Base-by-base conservation (phyloP, 2,113 vertebrate genomes). In the Calonectris borealis region DNA sequence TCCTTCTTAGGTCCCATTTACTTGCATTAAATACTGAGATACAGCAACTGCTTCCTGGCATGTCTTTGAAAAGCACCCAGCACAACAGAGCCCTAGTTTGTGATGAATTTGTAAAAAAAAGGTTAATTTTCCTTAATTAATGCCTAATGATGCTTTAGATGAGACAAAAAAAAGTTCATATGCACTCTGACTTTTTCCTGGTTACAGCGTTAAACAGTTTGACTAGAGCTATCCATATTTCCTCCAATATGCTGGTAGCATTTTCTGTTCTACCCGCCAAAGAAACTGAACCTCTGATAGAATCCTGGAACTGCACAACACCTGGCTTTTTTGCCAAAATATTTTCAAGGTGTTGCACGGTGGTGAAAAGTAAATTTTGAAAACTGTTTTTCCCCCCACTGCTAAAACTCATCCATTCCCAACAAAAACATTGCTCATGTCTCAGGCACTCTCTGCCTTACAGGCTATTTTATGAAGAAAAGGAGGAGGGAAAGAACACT, bases 311-410 rank as follows among this genome's bases (percentile, higher is more conserved):
- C 85, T 34, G 48, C 1, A 19, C 34, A 93, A 73, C 69, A 76
- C 36, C 49, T 89, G 69, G 0, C 0, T 46, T 76, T 91, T 89
- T 76, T 34, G 26, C 80, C 86, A 94, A 85, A 94, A 94, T 94
- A 94, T 93, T 95, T 96, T 93, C 83, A 96, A 94, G 86, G 91
- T 97, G 93, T 85, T 96, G 24, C 57, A 94, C 0, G 0, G 77
- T 94, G 93, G 49, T 94, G 86, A 96, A 97, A 97, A 95, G 73
- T n/a, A 93, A 84, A 86, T 89, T 94, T 82, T 94, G 73, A 91
- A 95, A 96, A 89, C 54, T 65, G 32, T 81, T 96, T 94, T 73
- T 79, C 13, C 48, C 51, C 64, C 44, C 72, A 69, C 49, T 87
- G 73, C 83, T 95, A 85, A 94, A 96, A 88, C 19, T 83, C 73